Conservation (phyloP, 2,113 vertebrate genomes). For the Hypomesus transpacificus region DNA sequence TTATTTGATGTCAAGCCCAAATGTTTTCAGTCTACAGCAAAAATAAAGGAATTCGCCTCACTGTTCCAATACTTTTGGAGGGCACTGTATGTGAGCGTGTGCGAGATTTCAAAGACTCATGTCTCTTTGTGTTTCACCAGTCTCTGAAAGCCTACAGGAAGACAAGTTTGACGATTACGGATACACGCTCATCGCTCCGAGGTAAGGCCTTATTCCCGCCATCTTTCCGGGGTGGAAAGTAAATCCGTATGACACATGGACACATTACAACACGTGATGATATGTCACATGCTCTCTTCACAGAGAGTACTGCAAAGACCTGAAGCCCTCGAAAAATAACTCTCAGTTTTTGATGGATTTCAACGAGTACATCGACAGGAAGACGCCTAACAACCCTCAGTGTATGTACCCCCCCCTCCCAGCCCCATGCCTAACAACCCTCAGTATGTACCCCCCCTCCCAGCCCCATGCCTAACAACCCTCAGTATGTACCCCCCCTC, state of each 20-base stretch:
- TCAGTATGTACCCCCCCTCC: not conserved
- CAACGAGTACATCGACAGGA: constrained; percentile 85
- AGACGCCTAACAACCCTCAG: constrained; percentile 80
- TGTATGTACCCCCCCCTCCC: constrained; percentile 78
- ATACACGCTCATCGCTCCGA: constrained; percentile 89
- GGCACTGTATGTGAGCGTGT: not conserved
- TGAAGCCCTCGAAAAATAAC: constrained; percentile 84
- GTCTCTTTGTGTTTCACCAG: constrained; percentile 66
- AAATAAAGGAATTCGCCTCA: too few species aligned
- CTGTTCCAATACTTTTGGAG: too few species aligned
- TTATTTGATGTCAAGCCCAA: too few species aligned
- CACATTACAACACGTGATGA: not conserved
- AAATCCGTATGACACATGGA: not conserved
- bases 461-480: too few species aligned
- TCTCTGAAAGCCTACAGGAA: constrained; percentile 83
- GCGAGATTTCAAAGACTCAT: constrained; percentile 18
- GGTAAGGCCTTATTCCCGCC: constrained; percentile 71
- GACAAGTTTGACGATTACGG: constrained; percentile 89
- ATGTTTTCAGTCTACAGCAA: too few species aligned
- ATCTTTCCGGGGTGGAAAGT: not conserved
- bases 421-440: too few species aligned
- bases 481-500: too few species aligned
- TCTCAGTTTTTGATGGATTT: constrained; percentile 92
- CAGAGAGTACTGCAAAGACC: constrained; percentile 88
- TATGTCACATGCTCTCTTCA: constrained; percentile 30